Percentiles rank a stretch among this genome's conserved stretches.
These are phyloP conservation scores for Drosophila burlai DNA, from an alignment of 1,140 invertebrate species.

Conservation along the genomic window DNA sequence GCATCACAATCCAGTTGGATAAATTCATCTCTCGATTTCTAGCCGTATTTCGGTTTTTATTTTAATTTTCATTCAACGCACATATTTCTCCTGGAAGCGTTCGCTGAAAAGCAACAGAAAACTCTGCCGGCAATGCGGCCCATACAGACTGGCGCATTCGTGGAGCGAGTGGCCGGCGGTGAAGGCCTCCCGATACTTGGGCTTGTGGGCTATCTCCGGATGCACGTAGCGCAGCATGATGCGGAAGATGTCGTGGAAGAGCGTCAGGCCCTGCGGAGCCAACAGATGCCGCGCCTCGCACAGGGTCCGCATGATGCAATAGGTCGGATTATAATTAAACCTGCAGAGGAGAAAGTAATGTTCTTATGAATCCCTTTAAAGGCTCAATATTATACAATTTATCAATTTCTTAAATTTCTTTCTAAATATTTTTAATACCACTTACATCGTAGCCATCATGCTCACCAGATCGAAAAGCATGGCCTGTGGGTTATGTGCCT, in stretches of 20 bases:
- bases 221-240: conserved; percentile 87
- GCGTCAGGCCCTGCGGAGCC: conserved; percentile 87
- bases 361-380: not conserved
- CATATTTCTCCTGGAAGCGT: conserved; percentile 47
- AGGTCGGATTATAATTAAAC: conserved; percentile 87
- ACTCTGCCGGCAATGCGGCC: conserved; percentile 75
- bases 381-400: not conserved
- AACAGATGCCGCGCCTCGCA: conserved; percentile 88
- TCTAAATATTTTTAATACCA: not conserved
- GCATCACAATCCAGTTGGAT: conserved; percentile 12
- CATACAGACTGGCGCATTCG: conserved; percentile 71
- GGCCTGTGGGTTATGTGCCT: conserved; percentile 42
- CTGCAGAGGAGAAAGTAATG: conserved; percentile 69
- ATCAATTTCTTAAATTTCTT: not conserved
- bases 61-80: conserved; percentile 28
- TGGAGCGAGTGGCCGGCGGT: conserved; percentile 66
- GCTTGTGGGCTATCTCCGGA: conserved; percentile 73
- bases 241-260: conserved; percentile 89
- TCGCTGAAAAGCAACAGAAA: conserved; percentile 66
- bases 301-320: conserved; percentile 89
- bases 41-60: conserved; percentile 31
- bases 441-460: conserved; percentile 63
- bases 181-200: conserved; percentile 61
- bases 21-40: conserved; percentile 27
- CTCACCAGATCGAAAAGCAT: conserved; percentile 67